phyloP scores from a whole-genome alignment of 2,888 invertebrate genomes.

The Tetragonisca angustula region DNA sequence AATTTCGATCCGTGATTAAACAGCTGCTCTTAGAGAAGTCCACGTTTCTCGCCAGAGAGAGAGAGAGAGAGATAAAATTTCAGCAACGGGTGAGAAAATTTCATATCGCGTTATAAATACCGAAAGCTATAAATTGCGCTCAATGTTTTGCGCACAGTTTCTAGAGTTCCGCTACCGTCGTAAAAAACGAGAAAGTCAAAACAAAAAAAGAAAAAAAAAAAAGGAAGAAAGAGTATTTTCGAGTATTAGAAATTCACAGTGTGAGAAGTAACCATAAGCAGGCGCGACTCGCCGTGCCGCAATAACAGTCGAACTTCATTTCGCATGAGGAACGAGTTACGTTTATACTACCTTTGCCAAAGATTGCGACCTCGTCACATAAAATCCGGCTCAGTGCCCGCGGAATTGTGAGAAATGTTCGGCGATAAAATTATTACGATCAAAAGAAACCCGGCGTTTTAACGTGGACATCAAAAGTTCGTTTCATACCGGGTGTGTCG shows the following conservation, averaged over 20 bases:
- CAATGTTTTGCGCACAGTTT: background rate
- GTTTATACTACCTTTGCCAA: conserved; percentile 13
- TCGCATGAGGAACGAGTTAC: conserved; percentile 13
- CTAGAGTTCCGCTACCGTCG: too few relatives aligned
- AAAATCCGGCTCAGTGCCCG: conserved; percentile 22
- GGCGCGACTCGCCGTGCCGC: background rate
- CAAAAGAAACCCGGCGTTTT: conserved; percentile 25
- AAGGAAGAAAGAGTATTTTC: background rate
- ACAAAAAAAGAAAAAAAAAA: background rate
- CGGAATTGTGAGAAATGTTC: conserved; percentile 41
- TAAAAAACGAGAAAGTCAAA: background rate
- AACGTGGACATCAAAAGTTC: conserved; percentile 19
- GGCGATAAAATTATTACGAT: conserved; percentile 38
- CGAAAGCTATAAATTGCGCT: background rate
- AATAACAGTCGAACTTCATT: conserved; percentile 19
- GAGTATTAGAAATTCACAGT: conserved; percentile 10
- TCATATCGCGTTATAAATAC: conserved; percentile 7
- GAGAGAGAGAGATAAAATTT: too few relatives aligned
- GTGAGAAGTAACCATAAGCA: conserved; percentile 1
- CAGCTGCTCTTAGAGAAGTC: too few relatives aligned
- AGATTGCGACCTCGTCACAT: conserved; percentile 26
- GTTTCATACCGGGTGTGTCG: conserved; percentile 2
- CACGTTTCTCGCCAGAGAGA: too few relatives aligned
- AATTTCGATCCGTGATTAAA: too few relatives aligned
- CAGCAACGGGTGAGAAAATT: background rate